Evolutionary conservation across 1,140 invertebrate genomes (phyloP), one percentile per base, ranked within the genome.

Genomic region (Nephila pilipes): DNA sequence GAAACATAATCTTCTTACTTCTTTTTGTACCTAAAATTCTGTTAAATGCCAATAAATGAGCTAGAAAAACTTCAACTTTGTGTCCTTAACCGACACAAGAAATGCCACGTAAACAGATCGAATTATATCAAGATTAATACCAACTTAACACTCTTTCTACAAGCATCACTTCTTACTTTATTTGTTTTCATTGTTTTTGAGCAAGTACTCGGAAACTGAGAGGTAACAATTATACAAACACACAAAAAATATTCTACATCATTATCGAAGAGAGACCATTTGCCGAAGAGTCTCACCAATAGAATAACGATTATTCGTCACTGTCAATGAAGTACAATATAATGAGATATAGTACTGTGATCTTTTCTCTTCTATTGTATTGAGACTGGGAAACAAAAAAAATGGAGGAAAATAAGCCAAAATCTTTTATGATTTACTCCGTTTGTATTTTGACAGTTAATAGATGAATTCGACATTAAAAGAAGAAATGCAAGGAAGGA

Each of bases 251-350:
- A 20, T 22, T 25, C 58, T 88, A 8, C 87, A 54, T 60, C 63
- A 88, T 88, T 46, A 88, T 55, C 22, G 54, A 54, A 6, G 69
- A 75, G 46, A n/a, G 8, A 46, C 38, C 87, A 69, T 88, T 88
- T 85, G 87, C n/a, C 63, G 63, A 88, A 75, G 87, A 88, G 46
- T 14, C 87, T 38, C n/a, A 75, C n/a, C 36, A 88, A 88, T 75
- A 46, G 87, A 88, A 63, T 55, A 55, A 22, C 46, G 38, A 88
- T 88, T 88, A 88, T 88, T n/a, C 36, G 63, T 88, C 63, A 88
- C 63, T 75, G 63, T 75, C 87, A 88, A 88, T 36, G 63, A 18
- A n/a, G 29, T 75, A 88, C 25, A 88, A 88, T 88, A 55, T 8
- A 1, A 29, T n/a, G n/a, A 75, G 63, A 88, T 63, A 88, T 75